A percentile compares a stretch with the other conserved stretches of the same genome.
These are phyloP conservation scores for Chionodraco myersi DNA, from an alignment of 2,113 vertebrate species.

Conservation along the genomic window DNA sequence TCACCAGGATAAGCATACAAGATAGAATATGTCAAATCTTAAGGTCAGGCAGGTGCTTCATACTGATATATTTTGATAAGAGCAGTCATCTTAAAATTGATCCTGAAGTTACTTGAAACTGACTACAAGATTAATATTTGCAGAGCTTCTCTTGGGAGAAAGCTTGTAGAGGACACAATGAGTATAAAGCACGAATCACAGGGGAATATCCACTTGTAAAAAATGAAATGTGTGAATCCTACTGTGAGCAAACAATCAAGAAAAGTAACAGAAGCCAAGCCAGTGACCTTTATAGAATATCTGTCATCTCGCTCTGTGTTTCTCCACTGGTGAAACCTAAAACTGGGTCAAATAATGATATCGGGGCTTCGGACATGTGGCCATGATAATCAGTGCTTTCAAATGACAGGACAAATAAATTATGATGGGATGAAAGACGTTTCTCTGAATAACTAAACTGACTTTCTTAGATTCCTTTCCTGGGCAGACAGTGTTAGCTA, in stretches of 20 bases:
- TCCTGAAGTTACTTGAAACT: conserved; percentile 59
- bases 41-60: conserved; percentile 77
- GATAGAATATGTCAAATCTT: conserved; percentile 75
- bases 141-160: conserved; percentile 17
- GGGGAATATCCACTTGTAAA: conserved; percentile 20
- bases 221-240: conserved; percentile 30
- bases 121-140: conserved; percentile 55
- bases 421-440: neutral
- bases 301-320: conserved; percentile 40
- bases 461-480: conserved; percentile 13
- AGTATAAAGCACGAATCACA: conserved; percentile 5
- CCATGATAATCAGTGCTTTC: neutral
- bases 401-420: neutral
- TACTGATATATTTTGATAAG: conserved; percentile 68
- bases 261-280: conserved; percentile 37
- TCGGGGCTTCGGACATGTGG: conserved; percentile 11
- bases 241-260: conserved; percentile 59
- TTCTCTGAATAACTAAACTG: conserved; percentile 3
- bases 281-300: conserved; percentile 66
- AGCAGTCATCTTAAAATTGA: conserved; percentile 61
- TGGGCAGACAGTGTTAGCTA: neutral
- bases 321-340: conserved; percentile 34
- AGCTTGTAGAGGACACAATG: neutral
- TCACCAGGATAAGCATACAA: conserved; percentile 69
- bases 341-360: conserved; percentile 49